Evolutionary conservation across 2,113 vertebrate species (phyloP).

Genomic region (Bucco capensis): DNA sequence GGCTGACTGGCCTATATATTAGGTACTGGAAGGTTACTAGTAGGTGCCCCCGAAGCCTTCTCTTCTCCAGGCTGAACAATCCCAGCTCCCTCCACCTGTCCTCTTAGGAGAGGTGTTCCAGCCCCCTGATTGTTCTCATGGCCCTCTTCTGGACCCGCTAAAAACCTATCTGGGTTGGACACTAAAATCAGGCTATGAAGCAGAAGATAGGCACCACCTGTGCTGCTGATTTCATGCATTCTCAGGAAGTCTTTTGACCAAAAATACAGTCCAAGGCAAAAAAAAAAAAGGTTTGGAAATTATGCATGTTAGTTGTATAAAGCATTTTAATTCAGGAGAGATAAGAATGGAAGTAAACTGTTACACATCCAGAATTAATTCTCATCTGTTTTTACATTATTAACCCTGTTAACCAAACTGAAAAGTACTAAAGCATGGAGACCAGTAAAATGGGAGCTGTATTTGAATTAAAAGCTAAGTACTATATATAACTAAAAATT

Average conservation of each 20-base stretch:
- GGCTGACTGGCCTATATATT: too few species aligned
- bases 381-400: neutral
- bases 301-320: neutral
- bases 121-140: neutral
- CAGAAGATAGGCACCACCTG: neutral
- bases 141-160: neutral
- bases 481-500: neutral
- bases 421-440: neutral
- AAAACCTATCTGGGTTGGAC: neutral
- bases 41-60: too few species aligned
- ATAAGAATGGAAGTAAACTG: neutral
- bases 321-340: neutral
- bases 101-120: too few species aligned
- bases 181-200: neutral
- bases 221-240: fast-evolving
- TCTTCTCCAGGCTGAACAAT: too few species aligned
- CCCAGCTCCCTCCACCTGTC: too few species aligned
- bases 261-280: neutral
- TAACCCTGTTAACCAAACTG: neutral
- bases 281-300: neutral
- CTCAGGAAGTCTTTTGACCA: neutral
- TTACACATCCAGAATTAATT: neutral
- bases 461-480: neutral
- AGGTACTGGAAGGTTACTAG: too few species aligned
- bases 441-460: fast-evolving